Base-by-base conservation (phyloP, 1,140 invertebrate genomes). In the Batillaria attramentaria region DNA sequence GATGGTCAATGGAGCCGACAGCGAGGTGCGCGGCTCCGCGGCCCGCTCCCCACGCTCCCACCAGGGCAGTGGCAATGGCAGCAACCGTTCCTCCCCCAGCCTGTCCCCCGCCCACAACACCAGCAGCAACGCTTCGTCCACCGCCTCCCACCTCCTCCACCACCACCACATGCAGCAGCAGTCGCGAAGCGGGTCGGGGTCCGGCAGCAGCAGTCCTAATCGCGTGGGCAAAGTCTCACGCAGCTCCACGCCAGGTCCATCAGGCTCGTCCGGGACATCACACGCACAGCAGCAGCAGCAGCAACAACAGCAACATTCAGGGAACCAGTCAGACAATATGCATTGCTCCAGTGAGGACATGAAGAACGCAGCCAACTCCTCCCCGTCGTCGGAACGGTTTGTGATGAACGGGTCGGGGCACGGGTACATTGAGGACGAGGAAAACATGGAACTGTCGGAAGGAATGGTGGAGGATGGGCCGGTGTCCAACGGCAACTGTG, bases 401-500 rank as follows among this genome's bases (percentile, higher is more conserved):
- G 79, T 85, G 50, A 87, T 88, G 78, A 91, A 89, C 85, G 90
- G 90, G 39, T 70, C 79, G 50, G 41, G 50, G 78, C 60, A 73
- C 24, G 37, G 81, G n/a, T 78, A 84, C 37, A 88, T 89, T 72
- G 86, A 92, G 54, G 91, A 91, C 81, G 91, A 91, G 76, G 93
- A 94, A 85, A 70, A 70, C 68, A 91, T 93, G 72, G 93, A 94
- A 85, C 93, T 94, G 92, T 92, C 93, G 72, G 90, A 91, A 37
- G 87, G 88, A 46, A 89, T 91, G 42, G 79, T 81, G 24, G 82
- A 85, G 16, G 33, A 79, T 37, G 60, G 70, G 37, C 73, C 62
- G 54, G 57, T 75, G n/a, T 39, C 73, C 35, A 75, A 75, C 37
- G 73, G 73, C 54, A 62, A n/a, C 57, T 75, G 43, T 57, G 62